A percentile compares a stretch with the other conserved stretches of the same genome.
Evolutionary conservation across 2,797 vertebrate species (phyloP).

Genomic region (Anguilla anguilla): DNA sequence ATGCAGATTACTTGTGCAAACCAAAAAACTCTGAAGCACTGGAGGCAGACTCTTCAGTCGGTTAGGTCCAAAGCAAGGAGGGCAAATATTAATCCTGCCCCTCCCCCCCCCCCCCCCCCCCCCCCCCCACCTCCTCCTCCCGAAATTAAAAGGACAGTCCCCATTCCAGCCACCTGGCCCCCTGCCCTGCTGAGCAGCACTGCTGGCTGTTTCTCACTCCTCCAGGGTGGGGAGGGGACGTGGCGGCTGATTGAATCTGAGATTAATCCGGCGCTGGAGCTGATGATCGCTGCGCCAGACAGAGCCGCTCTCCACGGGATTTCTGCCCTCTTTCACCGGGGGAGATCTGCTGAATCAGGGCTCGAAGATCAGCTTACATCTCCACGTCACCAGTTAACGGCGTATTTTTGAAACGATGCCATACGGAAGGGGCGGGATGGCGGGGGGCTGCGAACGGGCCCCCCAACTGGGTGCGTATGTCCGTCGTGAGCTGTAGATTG

Average conservation of each 20-base stretch:
- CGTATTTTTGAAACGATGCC: background rate
- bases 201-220: background rate
- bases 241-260: constrained; percentile 46
- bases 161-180: background rate
- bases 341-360: constrained; percentile 4
- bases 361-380: background rate
- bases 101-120: background rate
- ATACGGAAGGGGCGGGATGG: too few relatives aligned
- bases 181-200: background rate
- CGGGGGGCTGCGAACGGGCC: background rate
- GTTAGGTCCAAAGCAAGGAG: background rate
- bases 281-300: constrained; percentile 31
- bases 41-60: background rate
- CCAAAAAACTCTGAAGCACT: background rate
- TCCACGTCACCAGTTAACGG: background rate
- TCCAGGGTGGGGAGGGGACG: constrained; percentile 29
- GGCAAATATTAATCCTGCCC: background rate
- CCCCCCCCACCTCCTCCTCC: background rate
- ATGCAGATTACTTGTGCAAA: background rate
- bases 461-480: background rate
- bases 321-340: background rate
- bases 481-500: background rate
- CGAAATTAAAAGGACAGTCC: background rate
- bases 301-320: constrained; percentile 25
- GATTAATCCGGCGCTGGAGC: constrained; percentile 41